Evolutionary conservation across 2,888 invertebrate genomes (phyloP).

Genomic region (Trilocha varians): DNA sequence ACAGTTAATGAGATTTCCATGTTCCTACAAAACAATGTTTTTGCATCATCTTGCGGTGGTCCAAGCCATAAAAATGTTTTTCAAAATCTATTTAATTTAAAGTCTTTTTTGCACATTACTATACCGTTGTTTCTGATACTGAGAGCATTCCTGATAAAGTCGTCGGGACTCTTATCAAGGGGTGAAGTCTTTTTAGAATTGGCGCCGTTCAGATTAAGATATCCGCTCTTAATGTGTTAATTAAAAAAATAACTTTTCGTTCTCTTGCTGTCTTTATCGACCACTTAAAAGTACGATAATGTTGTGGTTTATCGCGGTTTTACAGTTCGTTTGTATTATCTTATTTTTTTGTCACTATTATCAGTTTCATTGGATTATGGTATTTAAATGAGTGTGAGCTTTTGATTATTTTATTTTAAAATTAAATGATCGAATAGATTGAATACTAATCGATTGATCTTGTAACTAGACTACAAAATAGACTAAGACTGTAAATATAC

Average conservation of each 20-base stretch:
- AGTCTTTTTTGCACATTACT: constrained; percentile 56
- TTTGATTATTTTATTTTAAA: too few relatives aligned
- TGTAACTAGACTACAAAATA: too few relatives aligned
- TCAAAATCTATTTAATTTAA: constrained; percentile 42
- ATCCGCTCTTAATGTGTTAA: constrained; percentile 66
- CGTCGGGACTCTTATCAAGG: constrained; percentile 58
- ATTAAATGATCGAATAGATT: too few relatives aligned
- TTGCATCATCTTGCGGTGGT: constrained; percentile 29
- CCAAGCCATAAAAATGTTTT: constrained; percentile 29
- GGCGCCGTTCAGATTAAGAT: constrained; percentile 70
- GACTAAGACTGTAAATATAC: too few relatives aligned
- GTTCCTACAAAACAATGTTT: neutral
- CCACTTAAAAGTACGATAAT: constrained; percentile 57
- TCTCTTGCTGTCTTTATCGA: constrained; percentile 48
- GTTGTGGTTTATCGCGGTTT: constrained; percentile 53
- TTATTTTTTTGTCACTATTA: neutral
- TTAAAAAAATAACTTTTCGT: constrained; percentile 60
- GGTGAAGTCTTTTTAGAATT: constrained; percentile 58
- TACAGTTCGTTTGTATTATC: constrained; percentile 34
- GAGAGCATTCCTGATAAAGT: constrained; percentile 52
- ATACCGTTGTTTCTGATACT: constrained; percentile 42
- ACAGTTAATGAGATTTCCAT: neutral
- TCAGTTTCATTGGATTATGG: neutral
- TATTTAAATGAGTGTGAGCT: too few relatives aligned
- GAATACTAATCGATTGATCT: too few relatives aligned